Conservation (phyloP, 2,113 vertebrate genomes). For the Leuciscus idus region DNA sequence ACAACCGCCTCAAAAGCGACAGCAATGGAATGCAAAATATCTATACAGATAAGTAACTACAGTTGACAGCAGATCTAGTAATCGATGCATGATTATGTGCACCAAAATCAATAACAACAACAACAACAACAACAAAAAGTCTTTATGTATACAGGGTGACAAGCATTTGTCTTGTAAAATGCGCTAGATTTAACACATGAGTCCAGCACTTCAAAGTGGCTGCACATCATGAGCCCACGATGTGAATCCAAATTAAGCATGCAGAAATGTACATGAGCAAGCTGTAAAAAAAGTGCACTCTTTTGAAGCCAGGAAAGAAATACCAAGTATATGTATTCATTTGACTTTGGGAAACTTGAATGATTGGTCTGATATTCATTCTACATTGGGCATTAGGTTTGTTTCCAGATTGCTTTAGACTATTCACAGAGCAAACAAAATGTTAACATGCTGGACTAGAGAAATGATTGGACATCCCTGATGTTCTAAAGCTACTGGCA, state of each 20-base stretch:
- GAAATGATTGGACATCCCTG: not conserved
- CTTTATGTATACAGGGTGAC: not conserved
- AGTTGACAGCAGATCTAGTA: too few relatives aligned
- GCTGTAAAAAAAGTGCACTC: not conserved
- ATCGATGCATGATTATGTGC: not conserved
- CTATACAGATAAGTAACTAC: not conserved
- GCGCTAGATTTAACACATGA: not conserved
- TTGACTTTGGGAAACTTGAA: not conserved
- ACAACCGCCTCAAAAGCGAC: not conserved
- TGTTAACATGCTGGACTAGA: not conserved
- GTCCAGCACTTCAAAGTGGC: not conserved
- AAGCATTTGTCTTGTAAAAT: not conserved
- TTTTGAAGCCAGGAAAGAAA: not conserved
- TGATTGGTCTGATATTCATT: not conserved
- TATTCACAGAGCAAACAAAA: not conserved
- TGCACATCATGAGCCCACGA: not conserved
- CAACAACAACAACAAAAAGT: too few relatives aligned
- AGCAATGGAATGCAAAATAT: not conserved
- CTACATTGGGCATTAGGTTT: not conserved
- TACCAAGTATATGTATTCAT: not conserved
- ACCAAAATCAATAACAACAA: not conserved
- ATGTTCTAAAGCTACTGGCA: not conserved
- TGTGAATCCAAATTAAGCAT: not conserved
- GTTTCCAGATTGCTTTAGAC: not conserved
- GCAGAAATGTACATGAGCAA: not conserved